Evolutionary conservation across 2,797 vertebrate species (phyloP).

Genomic region (Acanthurus lineatus): DNA sequence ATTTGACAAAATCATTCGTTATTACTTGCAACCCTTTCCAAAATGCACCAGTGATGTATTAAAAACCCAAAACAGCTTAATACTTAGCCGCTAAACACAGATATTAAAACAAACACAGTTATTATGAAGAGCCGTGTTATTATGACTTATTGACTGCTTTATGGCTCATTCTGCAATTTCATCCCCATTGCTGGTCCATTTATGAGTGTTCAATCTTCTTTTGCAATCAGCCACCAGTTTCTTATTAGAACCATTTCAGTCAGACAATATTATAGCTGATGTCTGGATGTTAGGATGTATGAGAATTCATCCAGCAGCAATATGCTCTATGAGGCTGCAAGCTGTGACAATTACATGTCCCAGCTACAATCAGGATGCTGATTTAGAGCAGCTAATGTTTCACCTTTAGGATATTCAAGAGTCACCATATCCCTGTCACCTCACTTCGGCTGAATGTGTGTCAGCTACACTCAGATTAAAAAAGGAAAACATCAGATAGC

Average conservation of each 20-base stretch:
- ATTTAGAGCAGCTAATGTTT: background rate
- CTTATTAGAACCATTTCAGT: background rate
- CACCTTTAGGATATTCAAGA: conserved; percentile 9
- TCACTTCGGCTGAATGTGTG: conserved; percentile 1
- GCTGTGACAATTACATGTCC: background rate
- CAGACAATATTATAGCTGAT: background rate
- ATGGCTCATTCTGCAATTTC: background rate
- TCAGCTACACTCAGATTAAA: conserved; percentile 5
- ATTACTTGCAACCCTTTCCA: too few species aligned
- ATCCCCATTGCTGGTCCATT: background rate
- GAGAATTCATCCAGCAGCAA: background rate
- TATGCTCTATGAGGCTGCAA: background rate
- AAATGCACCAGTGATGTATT: too few species aligned
- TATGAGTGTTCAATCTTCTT: background rate
- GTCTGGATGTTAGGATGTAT: background rate
- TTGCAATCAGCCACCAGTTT: background rate
- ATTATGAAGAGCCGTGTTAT: background rate
- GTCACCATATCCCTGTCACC: background rate
- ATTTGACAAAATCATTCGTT: too few species aligned
- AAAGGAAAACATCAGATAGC: conserved; percentile 36
- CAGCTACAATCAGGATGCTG: background rate
- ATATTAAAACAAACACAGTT: conserved; percentile 13
- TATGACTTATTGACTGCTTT: conserved; percentile 3
- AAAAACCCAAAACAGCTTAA: too few species aligned
- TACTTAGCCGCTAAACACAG: too few species aligned